phyloP scores from a whole-genome alignment of 2,113 vertebrate species.

The Ramphastos sulfuratus region DNA sequence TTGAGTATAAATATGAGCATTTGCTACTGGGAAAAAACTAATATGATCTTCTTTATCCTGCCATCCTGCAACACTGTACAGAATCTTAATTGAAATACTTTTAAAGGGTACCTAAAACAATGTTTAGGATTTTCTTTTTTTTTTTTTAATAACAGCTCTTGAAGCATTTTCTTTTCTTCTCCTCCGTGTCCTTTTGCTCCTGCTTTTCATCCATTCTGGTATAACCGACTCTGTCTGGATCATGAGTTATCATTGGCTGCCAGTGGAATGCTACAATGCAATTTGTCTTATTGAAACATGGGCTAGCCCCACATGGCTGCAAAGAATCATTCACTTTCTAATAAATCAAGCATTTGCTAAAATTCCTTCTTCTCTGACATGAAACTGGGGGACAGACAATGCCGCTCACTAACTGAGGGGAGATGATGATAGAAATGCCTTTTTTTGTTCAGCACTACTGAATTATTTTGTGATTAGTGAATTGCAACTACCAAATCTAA shows the following conservation, averaged over 20 bases:
- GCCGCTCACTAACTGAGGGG: conserved; percentile 77
- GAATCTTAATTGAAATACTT: conserved; percentile 74
- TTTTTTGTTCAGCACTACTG: neutral
- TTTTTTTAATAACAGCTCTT: conserved; percentile 54
- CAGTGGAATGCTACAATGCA: conserved; percentile 85
- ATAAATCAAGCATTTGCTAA: conserved; percentile 92
- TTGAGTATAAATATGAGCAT: conserved; percentile 62
- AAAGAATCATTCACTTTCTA: conserved; percentile 92
- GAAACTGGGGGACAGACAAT: conserved; percentile 79
- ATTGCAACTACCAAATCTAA: conserved; percentile 35
- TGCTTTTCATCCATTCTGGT: conserved; percentile 92
- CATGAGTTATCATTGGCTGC: conserved; percentile 99
- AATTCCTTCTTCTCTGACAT: conserved; percentile 78
- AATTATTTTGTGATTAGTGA: conserved; percentile 28
- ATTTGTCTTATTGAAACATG: conserved; percentile 96
- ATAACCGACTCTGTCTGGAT: conserved; percentile 93
- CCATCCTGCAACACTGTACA: neutral
- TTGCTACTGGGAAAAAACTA: conserved; percentile 59
- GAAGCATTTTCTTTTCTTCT: conserved; percentile 84
- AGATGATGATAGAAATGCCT: conserved; percentile 74
- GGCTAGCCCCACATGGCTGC: conserved; percentile 86
- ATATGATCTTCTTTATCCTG: conserved; percentile 45
- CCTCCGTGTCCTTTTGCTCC: conserved; percentile 89
- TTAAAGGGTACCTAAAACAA: conserved; percentile 49
- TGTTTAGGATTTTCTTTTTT: neutral